Evolutionary conservation across 2,888 invertebrate species (phyloP), one percentile per base, ranked within the genome.

Genomic region (Athalia cordata): DNA sequence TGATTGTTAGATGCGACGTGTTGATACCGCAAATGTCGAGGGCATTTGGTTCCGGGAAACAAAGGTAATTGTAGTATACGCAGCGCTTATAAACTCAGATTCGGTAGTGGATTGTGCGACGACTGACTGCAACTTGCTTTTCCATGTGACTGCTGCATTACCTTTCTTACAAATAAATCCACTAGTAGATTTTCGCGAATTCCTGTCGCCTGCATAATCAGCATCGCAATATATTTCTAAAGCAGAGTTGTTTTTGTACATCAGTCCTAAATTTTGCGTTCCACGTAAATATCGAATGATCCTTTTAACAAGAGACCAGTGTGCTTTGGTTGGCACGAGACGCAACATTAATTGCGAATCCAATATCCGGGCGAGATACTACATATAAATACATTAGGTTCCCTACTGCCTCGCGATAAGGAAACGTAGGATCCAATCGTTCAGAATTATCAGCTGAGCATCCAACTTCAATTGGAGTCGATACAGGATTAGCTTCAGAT

Each of bases 201-300:
- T 77, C 29, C 79, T 11, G n/a, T 79, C 79, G 67, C 82, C 81
- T 81, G 77, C 78, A 67, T 83, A 84, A 61, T 81, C 82, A 11
- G 83, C 79, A 79, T 84, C 82, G 50, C 82, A 70, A 29, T 79
- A 72, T 13, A 80, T 82, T 77, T 82, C 79, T 66, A 83, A 15
- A 59, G 80, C 77, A 65, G 77, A 4, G 9, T 72, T 76, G 9
- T 50, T 59, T 52, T 29, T 55, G 49, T 76, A 80, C 8, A 45
- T 59, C 50, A 81, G 61, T 50, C 80, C 82, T 68, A 80, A 80
- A n/a, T 62, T 77, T 59, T 64, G 66, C 0, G 78, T 72, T 15
- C 81, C 79, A 67, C 65, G 79, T 50, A 80, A 47, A 43, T 81
- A 80, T 77, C 76, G 52, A 43, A 78, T 72, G 4, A 81, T 66